These are phyloP conservation scores for Aurelia aurita DNA, from an alignment of 30 jellyfish, hydroid and myxozoan genomes.

Conservation along the genomic window DNA sequence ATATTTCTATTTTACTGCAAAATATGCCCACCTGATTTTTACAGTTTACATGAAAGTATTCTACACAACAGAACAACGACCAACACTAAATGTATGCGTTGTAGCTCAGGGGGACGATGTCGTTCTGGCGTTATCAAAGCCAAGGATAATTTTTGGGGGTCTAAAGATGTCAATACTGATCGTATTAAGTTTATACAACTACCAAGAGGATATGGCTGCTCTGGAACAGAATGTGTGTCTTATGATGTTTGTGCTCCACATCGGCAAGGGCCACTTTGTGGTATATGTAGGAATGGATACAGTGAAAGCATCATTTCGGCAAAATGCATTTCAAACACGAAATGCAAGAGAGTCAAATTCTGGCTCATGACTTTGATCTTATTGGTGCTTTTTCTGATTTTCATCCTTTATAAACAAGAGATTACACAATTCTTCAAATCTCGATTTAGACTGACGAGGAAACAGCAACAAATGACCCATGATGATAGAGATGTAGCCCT, in stretches of 20 bases:
- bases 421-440: background rate
- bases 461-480: background rate
- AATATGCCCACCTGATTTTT: background rate
- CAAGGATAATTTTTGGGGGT: background rate
- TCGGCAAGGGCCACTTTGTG: background rate
- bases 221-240: background rate
- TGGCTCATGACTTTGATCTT: background rate
- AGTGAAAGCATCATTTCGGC: background rate
- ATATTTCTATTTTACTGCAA: background rate
- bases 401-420: background rate
- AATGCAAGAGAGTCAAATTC: background rate
- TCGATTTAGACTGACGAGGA: background rate
- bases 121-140: background rate
- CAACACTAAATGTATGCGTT: background rate
- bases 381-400: background rate
- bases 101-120: background rate
- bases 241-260: background rate
- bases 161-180: background rate
- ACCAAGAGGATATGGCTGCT: constrained; percentile 1
- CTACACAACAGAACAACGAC: background rate
- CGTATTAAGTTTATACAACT: background rate
- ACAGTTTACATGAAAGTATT: constrained; percentile 6
- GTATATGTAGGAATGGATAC: background rate
- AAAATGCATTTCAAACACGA: background rate
- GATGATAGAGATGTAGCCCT: background rate